Evolutionary conservation across 2,113 vertebrate species (phyloP), one percentile per base, ranked within the genome.

Genomic region (Pedionomus torquatus): DNA sequence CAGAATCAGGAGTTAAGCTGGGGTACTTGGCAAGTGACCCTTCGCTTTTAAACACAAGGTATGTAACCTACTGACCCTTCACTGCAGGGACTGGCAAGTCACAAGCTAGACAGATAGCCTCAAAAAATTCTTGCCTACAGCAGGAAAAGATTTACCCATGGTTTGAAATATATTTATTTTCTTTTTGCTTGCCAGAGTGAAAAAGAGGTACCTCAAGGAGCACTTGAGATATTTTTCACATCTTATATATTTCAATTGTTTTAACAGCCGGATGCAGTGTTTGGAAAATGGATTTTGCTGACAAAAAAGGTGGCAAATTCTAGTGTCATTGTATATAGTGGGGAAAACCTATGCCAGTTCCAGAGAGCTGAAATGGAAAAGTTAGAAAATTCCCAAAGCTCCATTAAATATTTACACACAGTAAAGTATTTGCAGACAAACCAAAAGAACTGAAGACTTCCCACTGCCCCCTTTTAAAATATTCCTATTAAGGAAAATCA

Each of bases 41-140:
- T 91, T 33, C 0, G 7, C 89, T 93, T 84, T 35, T 65, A 87
- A 76, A 76, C 54, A 66, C 2, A 20, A 95, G 92, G 93, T 92
- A 96, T 95, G 96, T 92, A 97, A 97, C 96, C 95, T 94, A 68
- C 81, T 94, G 94, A 97, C 96, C 96, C 97, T 93, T 69, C 49
- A 10, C 89, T 84, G 43, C 74, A 72, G 54, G 90, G 79, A 82
- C 95, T 94, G 68, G 83, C 89, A 85, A 87, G 66, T 70, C 37
- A 17, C 35, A 87, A 77, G 69, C 83, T 72, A 79, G 87, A 91
- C 70, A 93, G 71, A 96, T 25, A 94, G 65, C 65, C 83, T 79
- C 66, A 85, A 86, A 93, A 58, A 89, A 87, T 48, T 69, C 77
- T 57, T 76, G 63, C 80, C 76, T 88, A 79, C 89, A 95, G 72